These are phyloP conservation scores for Atta cephalotes DNA, from an alignment of 1,140 invertebrate species.

Conservation along the genomic window DNA sequence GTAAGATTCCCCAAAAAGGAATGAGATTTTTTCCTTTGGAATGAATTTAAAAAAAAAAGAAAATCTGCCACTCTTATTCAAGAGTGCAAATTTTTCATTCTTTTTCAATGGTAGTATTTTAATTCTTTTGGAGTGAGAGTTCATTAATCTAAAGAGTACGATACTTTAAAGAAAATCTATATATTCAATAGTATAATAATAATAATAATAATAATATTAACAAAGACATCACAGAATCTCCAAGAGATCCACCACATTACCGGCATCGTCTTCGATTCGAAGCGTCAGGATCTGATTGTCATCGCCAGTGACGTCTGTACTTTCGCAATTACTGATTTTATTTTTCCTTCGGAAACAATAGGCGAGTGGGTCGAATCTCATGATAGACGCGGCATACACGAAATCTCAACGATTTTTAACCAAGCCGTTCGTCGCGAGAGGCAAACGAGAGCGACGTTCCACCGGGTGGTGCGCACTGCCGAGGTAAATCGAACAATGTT, in stretches of 20 bases:
- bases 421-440: neutral
- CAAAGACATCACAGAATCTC: neutral
- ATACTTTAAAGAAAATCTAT: too few species aligned
- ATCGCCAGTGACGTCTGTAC: slow-evolving; percentile 3
- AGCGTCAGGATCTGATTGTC: slow-evolving; percentile 13
- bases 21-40: too few species aligned
- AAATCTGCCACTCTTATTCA: too few species aligned
- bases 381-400: slow-evolving; percentile 2
- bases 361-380: slow-evolving; percentile 81
- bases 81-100: too few species aligned
- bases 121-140: too few species aligned
- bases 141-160: too few species aligned
- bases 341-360: slow-evolving; percentile 81
- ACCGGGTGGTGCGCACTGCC: slow-evolving; percentile 18
- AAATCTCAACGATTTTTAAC: slow-evolving; percentile 15
- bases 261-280: slow-evolving; percentile 29
- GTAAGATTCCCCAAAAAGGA: too few species aligned
- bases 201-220: neutral
- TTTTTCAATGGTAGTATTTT: too few species aligned
- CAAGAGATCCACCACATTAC: slow-evolving; percentile 1
- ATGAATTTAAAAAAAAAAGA: too few species aligned
- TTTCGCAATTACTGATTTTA: slow-evolving; percentile 72
- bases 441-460: neutral
- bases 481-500: slow-evolving; percentile 41
- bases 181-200: too few species aligned